Evolutionary conservation across 2,888 invertebrate genomes (phyloP).

Genomic region (Theristus sp.): DNA sequence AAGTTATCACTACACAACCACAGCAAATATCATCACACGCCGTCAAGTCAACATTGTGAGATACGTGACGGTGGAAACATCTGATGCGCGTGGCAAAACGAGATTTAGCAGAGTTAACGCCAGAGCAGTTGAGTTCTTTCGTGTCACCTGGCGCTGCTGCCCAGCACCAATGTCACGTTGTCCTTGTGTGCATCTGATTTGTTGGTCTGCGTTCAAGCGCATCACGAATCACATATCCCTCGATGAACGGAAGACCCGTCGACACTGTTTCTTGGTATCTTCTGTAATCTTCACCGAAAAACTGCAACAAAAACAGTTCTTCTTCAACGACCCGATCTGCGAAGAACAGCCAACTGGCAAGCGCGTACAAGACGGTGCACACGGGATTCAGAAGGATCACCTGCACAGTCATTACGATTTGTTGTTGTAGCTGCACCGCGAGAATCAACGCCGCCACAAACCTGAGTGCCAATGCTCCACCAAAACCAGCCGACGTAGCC

Average conservation of each 20-base stretch:
- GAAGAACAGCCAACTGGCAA: slow-evolving; percentile 82
- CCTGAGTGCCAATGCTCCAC: slow-evolving; percentile 92
- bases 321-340: slow-evolving; percentile 62
- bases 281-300: slow-evolving; percentile 68
- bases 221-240: too few relatives aligned
- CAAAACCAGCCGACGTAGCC: slow-evolving; percentile 96
- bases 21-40: too few relatives aligned
- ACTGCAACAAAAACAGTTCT: slow-evolving; percentile 64
- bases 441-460: slow-evolving; percentile 28
- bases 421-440: neutral
- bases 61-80: too few relatives aligned
- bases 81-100: too few relatives aligned
- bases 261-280: slow-evolving; percentile 58
- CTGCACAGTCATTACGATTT: slow-evolving; percentile 36
- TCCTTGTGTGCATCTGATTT: too few relatives aligned
- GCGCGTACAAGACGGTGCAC: slow-evolving; percentile 55
- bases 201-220: too few relatives aligned
- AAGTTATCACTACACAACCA: too few relatives aligned
- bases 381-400: slow-evolving; percentile 66
- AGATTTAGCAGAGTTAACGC: too few relatives aligned
- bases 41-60: too few relatives aligned
- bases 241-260: slow-evolving; percentile 68
- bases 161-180: too few relatives aligned
- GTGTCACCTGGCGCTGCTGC: too few relatives aligned
- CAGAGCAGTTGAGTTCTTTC: too few relatives aligned